phyloP scores from a whole-genome alignment of 1,140 invertebrate species.

The Diuraphis noxia region DNA sequence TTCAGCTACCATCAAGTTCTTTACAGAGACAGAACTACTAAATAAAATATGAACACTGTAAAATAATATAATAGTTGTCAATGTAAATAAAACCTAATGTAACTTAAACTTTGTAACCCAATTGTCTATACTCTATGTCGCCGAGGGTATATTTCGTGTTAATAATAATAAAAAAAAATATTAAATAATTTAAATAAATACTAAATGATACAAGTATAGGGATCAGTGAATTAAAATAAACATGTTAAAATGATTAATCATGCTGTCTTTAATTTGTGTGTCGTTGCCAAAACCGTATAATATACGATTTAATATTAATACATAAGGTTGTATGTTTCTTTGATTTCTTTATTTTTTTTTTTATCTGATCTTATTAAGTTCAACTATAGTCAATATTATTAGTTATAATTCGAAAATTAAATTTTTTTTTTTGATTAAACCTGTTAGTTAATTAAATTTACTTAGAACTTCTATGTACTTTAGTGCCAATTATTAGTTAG shows the following conservation, averaged over 20 bases:
- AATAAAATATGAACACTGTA: too few relatives aligned
- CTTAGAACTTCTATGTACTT: neutral
- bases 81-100: too few relatives aligned
- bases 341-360: neutral
- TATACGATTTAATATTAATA: neutral
- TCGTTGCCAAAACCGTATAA: neutral
- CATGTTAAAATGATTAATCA: neutral
- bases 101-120: too few relatives aligned
- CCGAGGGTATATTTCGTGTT: too few relatives aligned
- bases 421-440: too few relatives aligned
- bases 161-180: neutral
- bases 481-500: too few relatives aligned
- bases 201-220: neutral
- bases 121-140: too few relatives aligned
- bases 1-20: too few relatives aligned
- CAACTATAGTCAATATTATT: neutral
- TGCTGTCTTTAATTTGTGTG: neutral
- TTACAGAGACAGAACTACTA: too few relatives aligned
- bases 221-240: neutral
- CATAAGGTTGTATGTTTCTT: neutral
- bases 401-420: neutral
- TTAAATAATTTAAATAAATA: neutral
- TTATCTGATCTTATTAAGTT: neutral
- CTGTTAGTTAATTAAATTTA: neutral
- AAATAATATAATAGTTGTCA: too few relatives aligned